A percentile compares a stretch with the other conserved stretches of the same genome.
These are phyloP conservation scores for Orycteropus afer DNA, from an alignment of 2,113 vertebrate genomes.

Conservation along the genomic window DNA sequence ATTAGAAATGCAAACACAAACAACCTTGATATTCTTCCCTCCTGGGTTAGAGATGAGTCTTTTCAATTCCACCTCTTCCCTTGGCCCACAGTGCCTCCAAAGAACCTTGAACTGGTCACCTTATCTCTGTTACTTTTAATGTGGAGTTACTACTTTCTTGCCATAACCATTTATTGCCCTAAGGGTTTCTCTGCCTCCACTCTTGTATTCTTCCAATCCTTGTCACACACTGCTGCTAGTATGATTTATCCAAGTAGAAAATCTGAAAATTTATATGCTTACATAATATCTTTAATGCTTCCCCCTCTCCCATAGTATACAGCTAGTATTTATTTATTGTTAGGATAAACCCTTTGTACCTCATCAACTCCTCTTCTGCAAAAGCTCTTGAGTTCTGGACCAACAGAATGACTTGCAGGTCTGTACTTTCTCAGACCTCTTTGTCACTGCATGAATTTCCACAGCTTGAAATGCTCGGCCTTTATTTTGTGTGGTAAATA, in stretches of 20 bases:
- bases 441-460: not conserved
- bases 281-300: not conserved
- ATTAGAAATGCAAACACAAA: not conserved
- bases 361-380: not conserved
- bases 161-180: not conserved
- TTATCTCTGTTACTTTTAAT: not conserved
- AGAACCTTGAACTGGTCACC: not conserved
- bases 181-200: accelerated
- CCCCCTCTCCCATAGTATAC: too few relatives aligned
- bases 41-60: not conserved
- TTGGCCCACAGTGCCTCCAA: not conserved
- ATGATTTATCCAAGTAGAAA: not conserved
- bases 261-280: not conserved
- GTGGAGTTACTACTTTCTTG: too few relatives aligned
- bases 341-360: not conserved
- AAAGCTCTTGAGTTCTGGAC: not conserved
- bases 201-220: not conserved
- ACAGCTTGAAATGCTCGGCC: not conserved
- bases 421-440: not conserved
- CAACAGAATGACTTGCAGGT: not conserved
- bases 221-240: not conserved
- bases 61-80: not conserved
- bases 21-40: not conserved
- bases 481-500: not conserved
- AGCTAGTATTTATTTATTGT: not conserved